Evolutionary conservation across 2,888 invertebrate genomes (phyloP), one percentile per base, ranked within the genome.

Genomic region (Phaonia tiefii): DNA sequence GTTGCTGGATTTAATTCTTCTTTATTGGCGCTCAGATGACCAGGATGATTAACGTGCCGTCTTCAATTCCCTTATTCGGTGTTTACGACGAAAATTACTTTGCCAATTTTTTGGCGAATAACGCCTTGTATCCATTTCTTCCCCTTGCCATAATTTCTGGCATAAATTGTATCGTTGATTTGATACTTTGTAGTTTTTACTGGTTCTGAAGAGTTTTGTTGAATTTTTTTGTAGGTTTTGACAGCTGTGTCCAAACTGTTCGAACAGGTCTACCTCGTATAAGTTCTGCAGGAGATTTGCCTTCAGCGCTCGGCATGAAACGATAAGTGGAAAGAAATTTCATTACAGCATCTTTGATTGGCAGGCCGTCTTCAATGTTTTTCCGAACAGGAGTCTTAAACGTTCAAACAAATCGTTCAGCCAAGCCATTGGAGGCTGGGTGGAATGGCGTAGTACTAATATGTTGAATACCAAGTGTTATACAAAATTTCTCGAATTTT

Each of bases 401-500:
- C 0, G 72, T 72, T 72, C 49, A n/a, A 1, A 60, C 60, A 39
- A 72, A 80, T 5, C 67, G 49, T 71, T 79, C 75, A 10, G 71
- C 66, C 10, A 78, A 58, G 0, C 77, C 75, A 31, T 81, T 81
- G 8, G 71, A 80, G n/a, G 81, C 78, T 10, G 84, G 83, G 67
- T 84, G 81, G 46, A 81, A 86, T 11, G 84, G 83, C 13, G 85
- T 80, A 22, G 83, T 84, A 20, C 84, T 85, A 10, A 84, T 37
- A 66, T 86, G 85, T 39, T 82, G 80, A 15, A 87, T 85, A n/a
- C 84, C 84, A 54, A 83, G 79, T 49, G 66, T 58, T 2, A 51
- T 39, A 60, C 84, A 84, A 82, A 86, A 85, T 8, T 49, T 7
- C 78, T 85, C 74, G 51, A 86, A 84, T 67, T 84, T 76, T 7